phyloP scores from a whole-genome alignment of 2,888 invertebrate species.

The Morpho achilles region DNA sequence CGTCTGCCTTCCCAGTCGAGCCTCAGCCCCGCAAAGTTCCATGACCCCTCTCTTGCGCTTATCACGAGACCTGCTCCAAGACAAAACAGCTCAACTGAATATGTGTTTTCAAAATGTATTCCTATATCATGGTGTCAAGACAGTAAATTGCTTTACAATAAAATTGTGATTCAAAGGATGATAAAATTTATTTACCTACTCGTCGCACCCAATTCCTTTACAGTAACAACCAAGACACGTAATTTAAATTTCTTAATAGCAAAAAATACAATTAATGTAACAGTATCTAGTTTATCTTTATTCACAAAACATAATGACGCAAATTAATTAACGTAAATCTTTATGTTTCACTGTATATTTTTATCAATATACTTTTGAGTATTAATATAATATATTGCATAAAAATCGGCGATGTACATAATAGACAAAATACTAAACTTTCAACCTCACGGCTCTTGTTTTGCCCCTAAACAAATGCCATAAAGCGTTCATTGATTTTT shows the following conservation, averaged over 20 bases:
- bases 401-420: too few relatives aligned
- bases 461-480: too few relatives aligned
- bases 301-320: too few relatives aligned
- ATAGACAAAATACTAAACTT: too few relatives aligned
- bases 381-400: too few relatives aligned
- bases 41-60: conserved; percentile 70
- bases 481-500: too few relatives aligned
- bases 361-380: too few relatives aligned
- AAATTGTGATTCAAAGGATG: conserved; percentile 30
- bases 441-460: too few relatives aligned
- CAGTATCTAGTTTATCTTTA: neutral
- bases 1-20: conserved; percentile 32
- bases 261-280: neutral
- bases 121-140: conserved; percentile 18
- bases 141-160: conserved; percentile 13
- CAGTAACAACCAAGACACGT: conserved; percentile 13
- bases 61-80: conserved; percentile 46
- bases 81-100: conserved; percentile 43
- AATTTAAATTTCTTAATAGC: conserved; percentile 9
- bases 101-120: conserved; percentile 16
- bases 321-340: too few relatives aligned
- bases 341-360: too few relatives aligned
- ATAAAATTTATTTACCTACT: conserved; percentile 47
- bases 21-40: conserved; percentile 61
- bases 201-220: conserved; percentile 38